Percentiles rank a stretch among this genome's conserved stretches.
These are phyloP conservation scores for Acanthopleura granulata DNA, from an alignment of 2,888 invertebrate species.

Conservation along the genomic window DNA sequence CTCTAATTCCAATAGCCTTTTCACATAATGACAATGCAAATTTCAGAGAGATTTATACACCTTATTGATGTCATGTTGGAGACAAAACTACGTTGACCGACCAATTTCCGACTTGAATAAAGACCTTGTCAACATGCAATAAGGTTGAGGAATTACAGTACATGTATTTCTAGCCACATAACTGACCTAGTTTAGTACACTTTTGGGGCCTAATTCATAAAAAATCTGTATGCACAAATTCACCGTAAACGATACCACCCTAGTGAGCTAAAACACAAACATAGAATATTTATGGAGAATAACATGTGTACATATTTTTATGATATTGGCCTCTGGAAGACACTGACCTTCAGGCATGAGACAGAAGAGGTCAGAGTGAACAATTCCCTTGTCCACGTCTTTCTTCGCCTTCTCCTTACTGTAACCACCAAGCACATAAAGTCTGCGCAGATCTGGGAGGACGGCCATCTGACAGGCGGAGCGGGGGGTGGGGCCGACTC, in stretches of 20 bases:
- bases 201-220: not conserved
- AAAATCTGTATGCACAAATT: not conserved
- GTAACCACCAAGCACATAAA: constrained; percentile 84
- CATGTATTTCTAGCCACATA: no score
- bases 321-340: not conserved
- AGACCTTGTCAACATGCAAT: no score
- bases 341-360: constrained; percentile 56
- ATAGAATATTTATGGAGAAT: not conserved
- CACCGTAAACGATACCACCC: not conserved
- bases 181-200: no score
- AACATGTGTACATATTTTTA: not conserved
- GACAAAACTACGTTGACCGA: no score
- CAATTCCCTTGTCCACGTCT: constrained; percentile 80
- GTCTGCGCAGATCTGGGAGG: constrained; percentile 71
- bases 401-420: constrained; percentile 81
- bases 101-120: no score
- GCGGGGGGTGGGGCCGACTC: constrained; percentile 80
- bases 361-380: constrained; percentile 79
- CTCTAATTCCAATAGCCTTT: no score
- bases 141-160: no score
- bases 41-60: no score
- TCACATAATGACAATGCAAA: no score
- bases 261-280: no score
- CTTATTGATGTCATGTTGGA: no score
- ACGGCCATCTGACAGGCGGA: constrained; percentile 82